These are phyloP conservation scores for Chelonia mydas DNA, from an alignment of 2,797 vertebrate genomes.

Conservation along the genomic window DNA sequence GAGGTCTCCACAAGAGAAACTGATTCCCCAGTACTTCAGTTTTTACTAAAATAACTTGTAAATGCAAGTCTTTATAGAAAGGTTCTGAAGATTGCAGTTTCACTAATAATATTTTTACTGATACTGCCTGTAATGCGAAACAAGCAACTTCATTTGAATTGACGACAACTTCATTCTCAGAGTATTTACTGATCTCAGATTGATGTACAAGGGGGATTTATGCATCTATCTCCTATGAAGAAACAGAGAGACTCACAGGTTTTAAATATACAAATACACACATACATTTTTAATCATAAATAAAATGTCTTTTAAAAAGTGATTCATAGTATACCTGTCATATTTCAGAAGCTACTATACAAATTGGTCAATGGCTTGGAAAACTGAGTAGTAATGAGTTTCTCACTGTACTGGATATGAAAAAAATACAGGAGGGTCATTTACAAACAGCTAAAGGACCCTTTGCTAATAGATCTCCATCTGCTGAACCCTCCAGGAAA, in stretches of 20 bases:
- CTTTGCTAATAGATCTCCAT: background rate
- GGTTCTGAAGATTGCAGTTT: slow-evolving; percentile 9
- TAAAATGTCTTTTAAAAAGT: background rate
- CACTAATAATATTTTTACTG: slow-evolving; percentile 9
- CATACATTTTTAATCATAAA: background rate
- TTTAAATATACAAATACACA: background rate
- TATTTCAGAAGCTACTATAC: background rate
- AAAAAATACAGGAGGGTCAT: background rate
- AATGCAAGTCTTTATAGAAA: background rate
- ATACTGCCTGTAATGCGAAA: background rate
- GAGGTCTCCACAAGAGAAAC: background rate
- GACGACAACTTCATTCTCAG: background rate
- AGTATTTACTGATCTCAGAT: background rate
- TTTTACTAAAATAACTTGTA: background rate
- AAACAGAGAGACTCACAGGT: background rate
- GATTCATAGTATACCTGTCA: background rate
- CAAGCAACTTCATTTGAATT: background rate
- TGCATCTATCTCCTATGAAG: fast-evolving
- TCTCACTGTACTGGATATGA: background rate
- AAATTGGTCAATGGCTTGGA: background rate
- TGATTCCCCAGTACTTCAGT: background rate
- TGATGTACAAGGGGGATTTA: background rate
- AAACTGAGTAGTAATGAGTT: slow-evolving; percentile 11
- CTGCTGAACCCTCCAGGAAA: background rate
- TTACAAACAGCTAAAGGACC: background rate